Evolutionary conservation across 2,888 invertebrate species (phyloP).

Genomic region (Cheilosia vulpina): DNA sequence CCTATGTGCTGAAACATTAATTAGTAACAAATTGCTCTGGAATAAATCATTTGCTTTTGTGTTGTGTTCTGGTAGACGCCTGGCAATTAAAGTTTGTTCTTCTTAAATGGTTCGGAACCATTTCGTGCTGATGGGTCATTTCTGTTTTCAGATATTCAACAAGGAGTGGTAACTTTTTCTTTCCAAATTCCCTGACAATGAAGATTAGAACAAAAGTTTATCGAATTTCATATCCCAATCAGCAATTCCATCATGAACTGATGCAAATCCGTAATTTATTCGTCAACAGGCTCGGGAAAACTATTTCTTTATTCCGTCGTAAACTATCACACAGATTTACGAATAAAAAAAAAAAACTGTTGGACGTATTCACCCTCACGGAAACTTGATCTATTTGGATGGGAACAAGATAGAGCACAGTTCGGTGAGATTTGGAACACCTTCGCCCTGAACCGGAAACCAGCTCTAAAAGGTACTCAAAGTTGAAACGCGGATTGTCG

Average conservation of each 20-base stretch:
- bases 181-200: background rate
- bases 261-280: constrained; percentile 43
- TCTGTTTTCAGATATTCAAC: background rate
- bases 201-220: constrained; percentile 20
- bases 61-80: constrained; percentile 27
- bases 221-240: background rate
- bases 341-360: too few relatives aligned
- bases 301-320: constrained; percentile 62
- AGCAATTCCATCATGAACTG: background rate
- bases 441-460: constrained; percentile 13
- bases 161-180: constrained; percentile 30
- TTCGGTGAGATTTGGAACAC: constrained; percentile 21
- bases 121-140: constrained; percentile 48
- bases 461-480: constrained; percentile 14
- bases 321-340: constrained; percentile 20
- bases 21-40: constrained; percentile 31
- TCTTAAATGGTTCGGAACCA: constrained; percentile 10
- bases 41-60: constrained; percentile 56
- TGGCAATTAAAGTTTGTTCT: constrained; percentile 26
- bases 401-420: constrained; percentile 57
- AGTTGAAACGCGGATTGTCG: constrained; percentile 4
- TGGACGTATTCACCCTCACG: constrained; percentile 18
- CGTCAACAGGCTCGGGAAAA: constrained; percentile 49
- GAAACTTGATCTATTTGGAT: constrained; percentile 49
- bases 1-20: constrained; percentile 13